A percentile compares a stretch with the other conserved stretches of the same genome.
Evolutionary conservation across 2,113 vertebrate species (phyloP).

Genomic region (Alces alces): DNA sequence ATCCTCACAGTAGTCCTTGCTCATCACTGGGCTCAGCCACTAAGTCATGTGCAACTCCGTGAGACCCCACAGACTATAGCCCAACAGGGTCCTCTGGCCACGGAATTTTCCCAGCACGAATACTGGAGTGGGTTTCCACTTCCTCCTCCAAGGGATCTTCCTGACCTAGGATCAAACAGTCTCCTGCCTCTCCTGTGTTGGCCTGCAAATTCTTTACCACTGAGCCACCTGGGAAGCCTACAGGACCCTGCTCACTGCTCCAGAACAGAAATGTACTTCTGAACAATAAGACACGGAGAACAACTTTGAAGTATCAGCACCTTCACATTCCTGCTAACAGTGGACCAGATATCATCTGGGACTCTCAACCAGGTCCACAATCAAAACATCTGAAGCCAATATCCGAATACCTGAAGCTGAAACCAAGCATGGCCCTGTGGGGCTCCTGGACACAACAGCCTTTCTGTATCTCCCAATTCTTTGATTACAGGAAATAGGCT

Average conservation of each 20-base stretch:
- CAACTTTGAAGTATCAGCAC: background rate
- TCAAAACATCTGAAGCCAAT: background rate
- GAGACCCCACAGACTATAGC: background rate
- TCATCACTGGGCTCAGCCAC: background rate
- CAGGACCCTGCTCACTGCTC: background rate
- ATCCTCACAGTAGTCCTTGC: rapidly evolving
- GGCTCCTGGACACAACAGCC: background rate
- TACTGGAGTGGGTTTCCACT: background rate
- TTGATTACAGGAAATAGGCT: background rate
- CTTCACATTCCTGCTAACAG: background rate
- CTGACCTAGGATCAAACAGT: background rate
- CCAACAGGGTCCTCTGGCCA: background rate
- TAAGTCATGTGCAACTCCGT: background rate
- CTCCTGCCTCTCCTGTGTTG: background rate
- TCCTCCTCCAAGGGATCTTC: background rate
- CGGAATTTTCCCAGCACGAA: background rate
- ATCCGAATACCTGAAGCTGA: background rate
- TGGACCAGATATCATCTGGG: background rate
- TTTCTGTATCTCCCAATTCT: background rate
- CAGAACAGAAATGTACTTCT: background rate
- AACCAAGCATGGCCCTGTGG: background rate
- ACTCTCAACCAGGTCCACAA: background rate
- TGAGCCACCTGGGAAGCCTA: background rate
- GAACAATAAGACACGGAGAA: background rate
- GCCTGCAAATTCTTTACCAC: background rate